Evolutionary conservation across 2,888 invertebrate genomes (phyloP).

Genomic region (Brenthis ino): DNA sequence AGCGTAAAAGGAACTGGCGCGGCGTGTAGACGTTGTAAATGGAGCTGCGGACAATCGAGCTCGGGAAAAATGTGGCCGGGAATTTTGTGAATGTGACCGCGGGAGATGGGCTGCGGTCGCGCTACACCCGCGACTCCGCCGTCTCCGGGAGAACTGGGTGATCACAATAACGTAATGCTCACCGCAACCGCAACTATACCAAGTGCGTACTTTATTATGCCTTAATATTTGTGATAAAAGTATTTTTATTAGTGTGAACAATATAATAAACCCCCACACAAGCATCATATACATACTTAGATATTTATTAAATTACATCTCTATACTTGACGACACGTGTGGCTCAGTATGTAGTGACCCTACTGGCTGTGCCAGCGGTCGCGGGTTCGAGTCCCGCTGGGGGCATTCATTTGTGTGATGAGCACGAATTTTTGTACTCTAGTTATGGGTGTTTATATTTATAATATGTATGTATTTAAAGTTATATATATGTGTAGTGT

Average conservation of each 20-base stretch:
- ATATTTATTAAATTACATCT: neutral
- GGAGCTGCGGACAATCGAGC: constrained; percentile 80
- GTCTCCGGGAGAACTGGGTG: constrained; percentile 60
- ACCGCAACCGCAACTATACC: constrained; percentile 54
- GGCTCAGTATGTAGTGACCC: too few species aligned
- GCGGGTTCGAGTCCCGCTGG: too few species aligned
- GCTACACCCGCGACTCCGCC: constrained; percentile 49
- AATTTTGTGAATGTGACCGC: constrained; percentile 78
- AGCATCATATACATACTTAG: too few species aligned
- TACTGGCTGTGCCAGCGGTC: too few species aligned
- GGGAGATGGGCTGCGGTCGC: constrained; percentile 58
- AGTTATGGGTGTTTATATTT: too few species aligned
- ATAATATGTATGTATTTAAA: too few species aligned
- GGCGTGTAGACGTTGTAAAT: constrained; percentile 82
- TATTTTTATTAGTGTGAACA: too few species aligned
- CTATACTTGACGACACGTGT: neutral
- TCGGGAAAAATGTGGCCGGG: constrained; percentile 77
- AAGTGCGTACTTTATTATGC: constrained; percentile 32
- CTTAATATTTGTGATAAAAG: neutral
- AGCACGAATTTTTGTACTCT: too few species aligned
- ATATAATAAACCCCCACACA: too few species aligned
- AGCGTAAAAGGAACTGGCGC: constrained; percentile 82
- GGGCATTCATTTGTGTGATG: too few species aligned
- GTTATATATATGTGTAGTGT: too few species aligned
- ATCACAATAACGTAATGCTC: constrained; percentile 70